Percentiles rank a stretch among this genome's conserved stretches.
Evolutionary conservation across 2,888 invertebrate species (phyloP).

Genomic region (Cryptus armator): DNA sequence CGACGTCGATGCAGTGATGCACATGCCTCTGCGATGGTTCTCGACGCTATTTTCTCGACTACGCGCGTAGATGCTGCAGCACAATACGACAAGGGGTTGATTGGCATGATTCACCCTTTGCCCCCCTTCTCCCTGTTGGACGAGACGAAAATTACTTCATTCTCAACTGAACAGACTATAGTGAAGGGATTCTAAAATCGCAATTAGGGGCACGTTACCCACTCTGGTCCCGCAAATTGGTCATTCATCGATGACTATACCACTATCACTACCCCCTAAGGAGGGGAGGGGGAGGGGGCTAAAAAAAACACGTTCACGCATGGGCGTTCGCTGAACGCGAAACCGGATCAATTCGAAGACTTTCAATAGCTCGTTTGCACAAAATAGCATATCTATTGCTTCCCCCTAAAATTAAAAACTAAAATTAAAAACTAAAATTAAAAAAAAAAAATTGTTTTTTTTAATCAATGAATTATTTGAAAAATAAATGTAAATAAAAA

Average conservation of each 20-base stretch:
- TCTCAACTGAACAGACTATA: conserved; percentile 58
- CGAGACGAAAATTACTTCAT: conserved; percentile 73
- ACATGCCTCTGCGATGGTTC: conserved; percentile 43
- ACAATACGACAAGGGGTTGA: conserved; percentile 71
- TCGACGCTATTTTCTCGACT: conserved; percentile 46
- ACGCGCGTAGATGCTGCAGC: conserved; percentile 39
- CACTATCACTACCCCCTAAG: conserved; percentile 18
- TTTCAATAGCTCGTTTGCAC: conserved; percentile 49
- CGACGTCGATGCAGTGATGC: conserved; percentile 32
- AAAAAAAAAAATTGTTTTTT: no score
- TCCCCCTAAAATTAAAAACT: no score
- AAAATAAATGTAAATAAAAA: no score
- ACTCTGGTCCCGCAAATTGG: conserved; percentile 70
- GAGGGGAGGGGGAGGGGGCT: not conserved
- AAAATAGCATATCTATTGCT: conserved; percentile 3
- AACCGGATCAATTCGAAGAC: conserved; percentile 44
- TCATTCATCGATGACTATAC: conserved; percentile 68
- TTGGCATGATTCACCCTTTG: conserved; percentile 74
- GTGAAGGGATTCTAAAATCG: conserved; percentile 71
- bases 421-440: no score
- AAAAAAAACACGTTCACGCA: conserved; percentile 44
- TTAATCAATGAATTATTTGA: not conserved
- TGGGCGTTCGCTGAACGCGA: conserved; percentile 2
- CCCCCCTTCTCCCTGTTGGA: conserved; percentile 40
- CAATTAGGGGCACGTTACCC: conserved; percentile 69